phyloP scores from a whole-genome alignment of 2,113 vertebrate genomes.

The Tilapia sparmanii region DNA sequence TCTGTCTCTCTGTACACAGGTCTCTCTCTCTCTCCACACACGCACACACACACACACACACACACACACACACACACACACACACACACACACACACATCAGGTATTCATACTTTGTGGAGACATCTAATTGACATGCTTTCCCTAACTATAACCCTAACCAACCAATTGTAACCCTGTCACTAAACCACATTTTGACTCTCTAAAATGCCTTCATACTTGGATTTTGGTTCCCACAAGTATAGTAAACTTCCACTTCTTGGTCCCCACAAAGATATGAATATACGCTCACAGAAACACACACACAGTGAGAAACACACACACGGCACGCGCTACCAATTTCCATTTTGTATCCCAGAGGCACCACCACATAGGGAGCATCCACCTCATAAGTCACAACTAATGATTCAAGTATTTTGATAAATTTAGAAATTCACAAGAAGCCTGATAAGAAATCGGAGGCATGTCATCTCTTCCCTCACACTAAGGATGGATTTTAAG shows the following conservation, averaged over 20 bases:
- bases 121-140: too few relatives aligned
- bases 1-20: too few relatives aligned
- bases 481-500: background rate
- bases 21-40: too few relatives aligned
- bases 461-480: background rate
- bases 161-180: too few relatives aligned
- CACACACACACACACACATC: background rate
- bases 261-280: background rate
- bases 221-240: background rate
- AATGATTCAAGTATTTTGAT: conserved; percentile 7
- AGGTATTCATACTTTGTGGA: too few relatives aligned
- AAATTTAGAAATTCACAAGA: conserved; percentile 1
- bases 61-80: background rate
- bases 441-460: background rate
- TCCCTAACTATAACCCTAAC: too few relatives aligned
- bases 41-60: background rate
- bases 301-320: background rate
- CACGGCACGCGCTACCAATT: conserved; percentile 9
- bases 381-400: conserved; percentile 2
- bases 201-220: too few relatives aligned
- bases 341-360: conserved; percentile 40
- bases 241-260: background rate
- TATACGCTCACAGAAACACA: background rate
- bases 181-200: too few relatives aligned
- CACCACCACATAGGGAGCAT: conserved; percentile 8